Base-by-base conservation (phyloP, 2,797 vertebrate genomes). In the Acridotheres tristis region DNA sequence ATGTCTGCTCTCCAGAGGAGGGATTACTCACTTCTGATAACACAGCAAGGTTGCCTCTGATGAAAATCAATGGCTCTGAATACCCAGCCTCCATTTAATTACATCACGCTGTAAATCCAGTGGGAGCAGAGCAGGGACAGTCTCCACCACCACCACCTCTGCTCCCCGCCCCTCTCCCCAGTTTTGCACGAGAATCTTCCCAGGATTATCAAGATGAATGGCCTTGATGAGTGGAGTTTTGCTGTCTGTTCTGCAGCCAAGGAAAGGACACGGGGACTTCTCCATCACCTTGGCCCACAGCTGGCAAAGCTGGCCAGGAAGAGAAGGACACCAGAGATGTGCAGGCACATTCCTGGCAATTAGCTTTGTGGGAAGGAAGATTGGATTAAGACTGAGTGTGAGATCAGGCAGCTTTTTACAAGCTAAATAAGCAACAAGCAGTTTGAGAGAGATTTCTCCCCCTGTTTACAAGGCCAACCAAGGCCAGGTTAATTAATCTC, bases 11-110 rank as follows among this genome's bases (percentile, higher is more conserved):
- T 93, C 93, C 94, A 92, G 94, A 95, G 88, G 78, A 84, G 87
- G 94, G 96, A 96, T 97, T 97, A 95, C 96, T 96, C 95, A 89
- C 94, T 94, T 95, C 93, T 97, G 96, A 96, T 97, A 97, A 96
- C 94, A 48, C 69, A 93, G 95, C 97, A 96, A 97, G 96, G 96
- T 95, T 96, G 89, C 94, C 73, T 93, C 90, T 96, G 96, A 96
- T 95, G 95, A 97, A 97, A 97, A 96, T 97, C 95, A 96, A 97
- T 97, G 96, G 93, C 61, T 89, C 89, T 55, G 69, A 89, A 66
- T 89, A 29, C 38, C 90, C 65, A 81, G 89, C 71, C 93, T 89
- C 88, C 89, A 71, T 93, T 97, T 97, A 96, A 97, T 97, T 96
- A 95, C 91, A 58, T 57, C 71, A 40, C 16, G 1, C 89, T 51